These are phyloP conservation scores for Propsilocerus akamusi DNA, from an alignment of 1,140 invertebrate species.

Conservation along the genomic window DNA sequence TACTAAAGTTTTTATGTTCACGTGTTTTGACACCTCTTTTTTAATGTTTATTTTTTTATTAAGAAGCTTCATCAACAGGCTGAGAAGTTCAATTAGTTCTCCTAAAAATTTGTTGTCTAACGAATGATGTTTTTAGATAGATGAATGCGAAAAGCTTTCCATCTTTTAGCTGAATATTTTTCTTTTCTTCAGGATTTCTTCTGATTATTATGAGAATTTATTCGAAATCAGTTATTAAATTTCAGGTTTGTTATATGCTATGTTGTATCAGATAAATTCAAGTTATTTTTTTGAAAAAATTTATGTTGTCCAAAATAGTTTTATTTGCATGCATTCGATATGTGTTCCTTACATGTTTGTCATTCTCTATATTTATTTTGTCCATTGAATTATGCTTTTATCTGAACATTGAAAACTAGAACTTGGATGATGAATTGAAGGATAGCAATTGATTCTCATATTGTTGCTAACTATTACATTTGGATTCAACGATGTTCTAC, in stretches of 20 bases:
- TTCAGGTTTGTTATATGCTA: background rate
- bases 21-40: too few relatives aligned
- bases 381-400: background rate
- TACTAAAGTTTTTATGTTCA: too few relatives aligned
- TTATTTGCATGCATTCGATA: background rate
- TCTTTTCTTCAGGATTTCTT: background rate
- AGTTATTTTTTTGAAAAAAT: too few relatives aligned
- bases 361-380: background rate
- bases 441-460: background rate
- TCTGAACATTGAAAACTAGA: background rate
- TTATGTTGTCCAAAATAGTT: too few relatives aligned
- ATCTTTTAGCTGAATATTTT: background rate
- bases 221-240: background rate
- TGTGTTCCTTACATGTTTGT: background rate
- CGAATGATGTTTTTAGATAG: too few relatives aligned
- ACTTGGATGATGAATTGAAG: background rate
- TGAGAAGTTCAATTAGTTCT: too few relatives aligned
- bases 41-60: too few relatives aligned
- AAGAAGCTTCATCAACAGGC: too few relatives aligned
- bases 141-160: too few relatives aligned
- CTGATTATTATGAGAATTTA: background rate
- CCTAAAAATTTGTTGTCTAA: too few relatives aligned
- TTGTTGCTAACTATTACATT: background rate
- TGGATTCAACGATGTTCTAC: background rate
- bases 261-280: background rate